Percentiles rank a stretch among this genome's conserved stretches.
These are phyloP conservation scores for Microcebus ravelobensis DNA, from an alignment of 2,113 vertebrate species.

Conservation along the genomic window DNA sequence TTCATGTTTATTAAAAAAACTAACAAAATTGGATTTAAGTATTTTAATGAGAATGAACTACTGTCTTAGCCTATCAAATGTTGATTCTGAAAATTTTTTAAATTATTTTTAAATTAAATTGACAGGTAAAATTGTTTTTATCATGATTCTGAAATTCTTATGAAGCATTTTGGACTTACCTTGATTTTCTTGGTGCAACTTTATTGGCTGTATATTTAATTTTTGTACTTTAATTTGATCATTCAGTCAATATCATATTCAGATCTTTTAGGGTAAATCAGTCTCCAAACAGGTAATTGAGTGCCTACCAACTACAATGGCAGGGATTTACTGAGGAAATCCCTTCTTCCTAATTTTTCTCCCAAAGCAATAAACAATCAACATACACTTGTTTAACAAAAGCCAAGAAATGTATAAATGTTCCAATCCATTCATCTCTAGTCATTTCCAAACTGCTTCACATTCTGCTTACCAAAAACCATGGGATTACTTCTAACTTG, in stretches of 20 bases:
- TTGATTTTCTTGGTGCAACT: neutral
- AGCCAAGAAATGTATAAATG: neutral
- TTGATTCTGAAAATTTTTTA: neutral
- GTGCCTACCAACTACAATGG: neutral
- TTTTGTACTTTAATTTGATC: slow-evolving; percentile 31
- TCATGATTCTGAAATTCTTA: slow-evolving; percentile 51
- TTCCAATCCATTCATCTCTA: neutral
- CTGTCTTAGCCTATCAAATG: slow-evolving; percentile 26
- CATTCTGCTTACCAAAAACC: neutral
- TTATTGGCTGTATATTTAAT: slow-evolving; percentile 24
- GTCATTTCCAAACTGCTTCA: neutral
- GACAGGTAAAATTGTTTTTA: neutral
- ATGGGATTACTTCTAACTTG: neutral
- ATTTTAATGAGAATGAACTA: slow-evolving; percentile 57
- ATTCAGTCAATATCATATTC: neutral
- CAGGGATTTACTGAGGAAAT: neutral
- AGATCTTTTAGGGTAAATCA: neutral
- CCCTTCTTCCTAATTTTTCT: neutral
- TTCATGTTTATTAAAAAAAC: slow-evolving; percentile 74
- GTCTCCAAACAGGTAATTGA: neutral
- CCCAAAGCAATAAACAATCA: neutral
- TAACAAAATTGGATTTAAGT: slow-evolving; percentile 64
- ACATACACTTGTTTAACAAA: neutral
- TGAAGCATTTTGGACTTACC: neutral
- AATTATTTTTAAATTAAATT: neutral